These are phyloP conservation scores for Elmis aenea DNA, from an alignment of 2,888 invertebrate species.

Conservation along the genomic window DNA sequence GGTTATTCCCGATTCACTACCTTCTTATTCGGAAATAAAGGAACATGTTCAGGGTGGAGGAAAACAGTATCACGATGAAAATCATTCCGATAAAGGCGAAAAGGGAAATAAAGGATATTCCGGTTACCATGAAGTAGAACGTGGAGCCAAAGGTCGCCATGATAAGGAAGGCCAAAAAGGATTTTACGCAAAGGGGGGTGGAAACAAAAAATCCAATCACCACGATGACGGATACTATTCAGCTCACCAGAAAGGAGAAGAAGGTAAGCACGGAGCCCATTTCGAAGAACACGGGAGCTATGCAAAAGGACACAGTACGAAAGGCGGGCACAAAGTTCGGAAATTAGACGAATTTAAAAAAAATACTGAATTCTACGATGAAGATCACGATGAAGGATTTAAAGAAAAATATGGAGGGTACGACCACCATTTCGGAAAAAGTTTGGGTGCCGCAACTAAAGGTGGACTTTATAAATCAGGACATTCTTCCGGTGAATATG, in stretches of 20 bases:
- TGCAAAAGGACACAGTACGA: constrained; percentile 75
- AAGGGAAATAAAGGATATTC: constrained; percentile 66
- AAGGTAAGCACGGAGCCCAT: constrained; percentile 58
- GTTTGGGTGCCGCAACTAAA: constrained; percentile 67
- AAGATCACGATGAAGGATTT: constrained; percentile 69
- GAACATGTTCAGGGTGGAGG: too few species aligned
- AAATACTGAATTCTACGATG: constrained; percentile 75
- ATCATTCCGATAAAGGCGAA: constrained; percentile 61
- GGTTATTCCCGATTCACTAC: constrained; percentile 4
- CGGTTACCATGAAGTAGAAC: constrained; percentile 61
- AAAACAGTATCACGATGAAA: constrained; percentile 59
- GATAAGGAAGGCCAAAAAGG: constrained; percentile 63
- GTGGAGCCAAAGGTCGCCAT: constrained; percentile 67
- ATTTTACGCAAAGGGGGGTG: constrained; percentile 58
- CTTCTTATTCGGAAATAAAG: constrained; percentile 4
- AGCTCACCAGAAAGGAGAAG: constrained; percentile 59
- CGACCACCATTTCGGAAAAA: constrained; percentile 66
- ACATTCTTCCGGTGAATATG: constrained; percentile 63
- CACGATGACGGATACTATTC: constrained; percentile 62
- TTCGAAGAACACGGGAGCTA: constrained; percentile 65
- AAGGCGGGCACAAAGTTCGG: constrained; percentile 75
- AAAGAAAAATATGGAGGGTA: constrained; percentile 72
- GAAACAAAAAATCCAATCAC: constrained; percentile 59
- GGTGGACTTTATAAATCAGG: constrained; percentile 66
- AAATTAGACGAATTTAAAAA: constrained; percentile 78